Percentiles rank a stretch among this genome's conserved stretches.
Evolutionary conservation across 2,888 invertebrate genomes (phyloP).

Genomic region (Laspeyria flexula): DNA sequence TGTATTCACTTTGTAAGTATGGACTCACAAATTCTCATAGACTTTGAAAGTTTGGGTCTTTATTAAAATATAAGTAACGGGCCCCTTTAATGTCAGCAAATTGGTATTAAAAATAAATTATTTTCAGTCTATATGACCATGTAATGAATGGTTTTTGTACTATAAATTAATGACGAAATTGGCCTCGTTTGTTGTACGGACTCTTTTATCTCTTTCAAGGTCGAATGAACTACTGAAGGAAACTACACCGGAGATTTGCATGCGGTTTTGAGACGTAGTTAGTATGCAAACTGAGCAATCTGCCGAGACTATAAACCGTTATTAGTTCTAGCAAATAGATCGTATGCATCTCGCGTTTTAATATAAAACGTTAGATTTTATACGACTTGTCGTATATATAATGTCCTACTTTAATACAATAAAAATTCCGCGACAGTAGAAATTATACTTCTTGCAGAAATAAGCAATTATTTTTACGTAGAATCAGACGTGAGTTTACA

Average conservation of each 20-base stretch:
- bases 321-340: slow-evolving; percentile 37
- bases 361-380: slow-evolving; percentile 17
- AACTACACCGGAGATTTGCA: no score
- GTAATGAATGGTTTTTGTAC: slow-evolving; percentile 5
- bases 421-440: slow-evolving; percentile 27
- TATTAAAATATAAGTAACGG: not conserved
- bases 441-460: slow-evolving; percentile 17
- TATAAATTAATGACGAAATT: slow-evolving; percentile 12
- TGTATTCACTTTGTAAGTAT: no score
- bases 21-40: slow-evolving; percentile 7
- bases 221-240: not conserved
- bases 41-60: not conserved
- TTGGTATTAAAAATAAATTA: not conserved
- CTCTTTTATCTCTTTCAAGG: slow-evolving; percentile 12
- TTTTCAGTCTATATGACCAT: not conserved
- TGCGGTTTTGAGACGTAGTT: slow-evolving; percentile 23
- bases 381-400: not conserved
- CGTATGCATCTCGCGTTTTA: slow-evolving; percentile 37
- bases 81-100: not conserved
- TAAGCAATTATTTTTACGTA: not conserved
- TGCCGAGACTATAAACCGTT: slow-evolving; percentile 32
- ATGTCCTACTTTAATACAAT: slow-evolving; percentile 24
- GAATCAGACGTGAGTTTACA: not conserved
- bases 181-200: slow-evolving; percentile 12
- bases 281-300: slow-evolving; percentile 43